Evolutionary conservation across 2,888 invertebrate genomes (phyloP).

Genomic region (Hylaea fasciaria): DNA sequence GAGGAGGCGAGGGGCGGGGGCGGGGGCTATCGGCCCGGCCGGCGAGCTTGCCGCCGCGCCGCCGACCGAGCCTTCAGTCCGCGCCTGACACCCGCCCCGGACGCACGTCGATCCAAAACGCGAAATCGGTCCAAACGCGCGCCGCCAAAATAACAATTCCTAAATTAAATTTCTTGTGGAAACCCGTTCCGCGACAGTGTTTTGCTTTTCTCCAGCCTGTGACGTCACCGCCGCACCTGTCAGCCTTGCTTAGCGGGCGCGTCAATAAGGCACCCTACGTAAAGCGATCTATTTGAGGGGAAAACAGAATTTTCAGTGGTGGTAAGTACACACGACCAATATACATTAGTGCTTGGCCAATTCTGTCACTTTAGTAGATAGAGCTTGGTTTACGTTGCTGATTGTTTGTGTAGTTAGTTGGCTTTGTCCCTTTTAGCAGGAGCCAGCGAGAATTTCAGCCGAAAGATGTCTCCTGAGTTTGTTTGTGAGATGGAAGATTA

Average conservation of each 20-base stretch:
- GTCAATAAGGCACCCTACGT: constrained; percentile 52
- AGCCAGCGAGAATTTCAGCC: background rate
- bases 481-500: constrained; percentile 23
- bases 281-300: constrained; percentile 54
- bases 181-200: constrained; percentile 43
- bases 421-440: constrained; percentile 14
- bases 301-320: constrained; percentile 55
- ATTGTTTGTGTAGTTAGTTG: constrained; percentile 19
- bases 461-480: constrained; percentile 7
- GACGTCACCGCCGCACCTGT: constrained; percentile 49
- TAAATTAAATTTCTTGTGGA: constrained; percentile 66
- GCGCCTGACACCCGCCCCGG: constrained; percentile 55
- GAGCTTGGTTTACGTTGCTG: constrained; percentile 14
- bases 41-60: constrained; percentile 53
- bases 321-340: constrained; percentile 42
- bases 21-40: constrained; percentile 64
- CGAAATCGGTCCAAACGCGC: constrained; percentile 57
- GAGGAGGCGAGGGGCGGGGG: constrained; percentile 61
- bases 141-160: constrained; percentile 65
- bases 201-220: constrained; percentile 49
- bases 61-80: constrained; percentile 75
- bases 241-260: constrained; percentile 43
- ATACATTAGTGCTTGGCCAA: constrained; percentile 26
- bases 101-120: constrained; percentile 47
- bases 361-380: constrained; percentile 20